A percentile compares a stretch with the other conserved stretches of the same genome.
Evolutionary conservation across 2,113 vertebrate genomes (phyloP).

Genomic region (Stigmatopora nigra): DNA sequence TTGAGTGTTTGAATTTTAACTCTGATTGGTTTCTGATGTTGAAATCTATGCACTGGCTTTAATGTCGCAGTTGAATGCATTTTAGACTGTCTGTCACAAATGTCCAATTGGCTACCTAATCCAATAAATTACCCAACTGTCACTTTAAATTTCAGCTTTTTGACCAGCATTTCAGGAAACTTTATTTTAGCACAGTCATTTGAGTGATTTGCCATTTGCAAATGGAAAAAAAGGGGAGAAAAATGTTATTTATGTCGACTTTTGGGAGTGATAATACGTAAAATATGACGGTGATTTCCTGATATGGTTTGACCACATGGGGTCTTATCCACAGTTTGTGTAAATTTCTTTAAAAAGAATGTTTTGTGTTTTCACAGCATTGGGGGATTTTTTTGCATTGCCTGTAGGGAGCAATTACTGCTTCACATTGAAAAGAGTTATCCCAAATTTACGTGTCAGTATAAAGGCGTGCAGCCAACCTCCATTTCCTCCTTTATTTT

Average conservation of each 20-base stretch:
- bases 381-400: constrained; percentile 19
- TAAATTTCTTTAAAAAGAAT: not conserved
- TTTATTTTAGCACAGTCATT: not conserved
- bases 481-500: constrained; percentile 27
- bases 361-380: not conserved
- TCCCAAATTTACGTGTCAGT: constrained; percentile 19
- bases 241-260: not conserved
- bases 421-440: constrained; percentile 28
- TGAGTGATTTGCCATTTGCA: not conserved
- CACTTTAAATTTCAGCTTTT: not conserved
- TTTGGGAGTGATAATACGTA: not conserved
- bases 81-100: not conserved
- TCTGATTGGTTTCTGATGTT: not conserved
- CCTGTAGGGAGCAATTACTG: constrained; percentile 11
- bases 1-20: constrained; percentile 38
- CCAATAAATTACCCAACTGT: not conserved
- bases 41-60: not conserved
- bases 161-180: not conserved
- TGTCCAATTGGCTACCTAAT: too few species aligned
- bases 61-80: not conserved
- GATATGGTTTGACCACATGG: not conserved
- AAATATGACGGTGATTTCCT: constrained; percentile 14
- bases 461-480: constrained; percentile 24
- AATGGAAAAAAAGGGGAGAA: not conserved
- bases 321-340: not conserved